Evolutionary conservation across 2,888 invertebrate species (phyloP).

Genomic region (Melinaea marsaeus): DNA sequence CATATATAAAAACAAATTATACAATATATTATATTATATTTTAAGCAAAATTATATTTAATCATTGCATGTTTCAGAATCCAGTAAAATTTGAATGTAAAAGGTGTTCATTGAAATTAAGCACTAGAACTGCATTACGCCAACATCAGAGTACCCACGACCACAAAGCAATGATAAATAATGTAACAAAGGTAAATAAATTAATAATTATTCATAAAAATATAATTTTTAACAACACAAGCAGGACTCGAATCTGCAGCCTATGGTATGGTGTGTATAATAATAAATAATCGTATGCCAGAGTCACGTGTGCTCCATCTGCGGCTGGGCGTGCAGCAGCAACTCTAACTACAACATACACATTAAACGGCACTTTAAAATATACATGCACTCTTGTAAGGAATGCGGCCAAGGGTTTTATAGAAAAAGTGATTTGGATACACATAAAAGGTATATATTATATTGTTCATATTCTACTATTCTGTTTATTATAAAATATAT

Average conservation of each 20-base stretch:
- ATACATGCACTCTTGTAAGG: slow-evolving; percentile 43
- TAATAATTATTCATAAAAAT: too few relatives aligned
- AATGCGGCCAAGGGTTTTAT: slow-evolving; percentile 59
- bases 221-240: too few relatives aligned
- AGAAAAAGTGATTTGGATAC: slow-evolving; percentile 45
- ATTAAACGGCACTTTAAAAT: slow-evolving; percentile 53
- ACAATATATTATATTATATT: too few relatives aligned
- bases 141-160: slow-evolving; percentile 40
- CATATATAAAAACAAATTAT: too few relatives aligned
- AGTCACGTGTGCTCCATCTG: slow-evolving; percentile 54
- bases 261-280: not conserved
- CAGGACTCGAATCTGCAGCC: too few relatives aligned
- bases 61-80: slow-evolving; percentile 29
- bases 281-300: slow-evolving; percentile 33
- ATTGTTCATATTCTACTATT: not conserved
- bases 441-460: slow-evolving; percentile 58
- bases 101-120: slow-evolving; percentile 40
- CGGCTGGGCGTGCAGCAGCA: slow-evolving; percentile 42
- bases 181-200: slow-evolving; percentile 22
- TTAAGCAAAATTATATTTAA: not conserved
- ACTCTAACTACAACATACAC: slow-evolving; percentile 52
- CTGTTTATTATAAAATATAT: not conserved
- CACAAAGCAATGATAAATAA: slow-evolving; percentile 26
- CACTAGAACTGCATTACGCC: slow-evolving; percentile 30
- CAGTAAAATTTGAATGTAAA: slow-evolving; percentile 35